Evolutionary conservation across 2,113 vertebrate genomes (phyloP), one percentile per base, ranked within the genome.

Genomic region (Melanocharis versteri): DNA sequence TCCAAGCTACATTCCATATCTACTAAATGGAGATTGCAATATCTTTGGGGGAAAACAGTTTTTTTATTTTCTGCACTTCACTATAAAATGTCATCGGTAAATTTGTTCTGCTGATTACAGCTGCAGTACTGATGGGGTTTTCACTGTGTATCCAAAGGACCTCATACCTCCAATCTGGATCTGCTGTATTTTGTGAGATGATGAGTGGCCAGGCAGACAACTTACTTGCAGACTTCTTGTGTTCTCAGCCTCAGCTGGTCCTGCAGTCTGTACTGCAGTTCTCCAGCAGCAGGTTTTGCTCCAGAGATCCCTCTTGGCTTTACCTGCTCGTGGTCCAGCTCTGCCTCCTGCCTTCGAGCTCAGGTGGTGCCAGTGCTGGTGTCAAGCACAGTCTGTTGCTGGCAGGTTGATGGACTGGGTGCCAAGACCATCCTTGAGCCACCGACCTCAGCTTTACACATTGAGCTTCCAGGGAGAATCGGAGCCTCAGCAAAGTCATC

Each of bases 311-410:
- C 22, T 24, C 22, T 47, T 82, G 71, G 48, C 4, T 87, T 72
- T 71, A 13, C 17, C 9, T 65, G 56, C 24, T 72, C 9, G 2
- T 60, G 61, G 28, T 22, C 44, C 57, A 71, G 44, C 47, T 82
- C 39, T 77, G 35, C 18, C 33, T 73, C 54, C 31, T 69, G 28
- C 45, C 31, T 76, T 33, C 0, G 0, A 42, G 23, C 18, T 21
- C 78, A 42, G 19, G 10, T 1, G 1, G 26, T 56, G 45, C 40
- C 48, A 4, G 4, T 13, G 62, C 4, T 0, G 0, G 23, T 44
- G 47, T 17, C 0, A 2, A 65, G 89, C 1, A 2, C 1, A 22
- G 28, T 5, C 35, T 40, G 50, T 1, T 3, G 2, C 44, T 1
- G 1, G 15, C 3, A 8, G 16, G 33, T 18, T 39, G 21, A 69